Evolutionary conservation across 2,888 invertebrate species (phyloP), one percentile per base, ranked within the genome.

Genomic region (Hypolimnas misippus): DNA sequence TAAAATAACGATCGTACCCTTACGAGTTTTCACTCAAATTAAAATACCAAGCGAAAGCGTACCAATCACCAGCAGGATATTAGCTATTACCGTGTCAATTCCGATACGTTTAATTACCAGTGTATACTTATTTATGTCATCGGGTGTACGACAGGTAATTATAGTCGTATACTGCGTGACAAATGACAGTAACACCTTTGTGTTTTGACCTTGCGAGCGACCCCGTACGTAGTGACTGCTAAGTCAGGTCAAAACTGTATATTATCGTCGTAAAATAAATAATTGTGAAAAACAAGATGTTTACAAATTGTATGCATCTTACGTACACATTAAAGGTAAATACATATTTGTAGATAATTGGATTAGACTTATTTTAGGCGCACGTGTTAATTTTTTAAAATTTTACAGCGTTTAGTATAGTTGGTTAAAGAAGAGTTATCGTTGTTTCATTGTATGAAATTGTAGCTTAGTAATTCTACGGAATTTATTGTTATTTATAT

Each of bases 141-240:
- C 70, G 33, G 67, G 65, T 70, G 60, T 62, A 72, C 70, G 72
- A 73, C 78, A 77, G 74, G 73, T 75, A 80, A 81, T 81, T 78
- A 76, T 75, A 72, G 72, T 46, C 21, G 46, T 46, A 46, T 6
- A 46, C 57, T 52, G 56, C 67, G 71, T 72, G 71, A 72, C 71
- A 76, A 78, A 77, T 73, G 74, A 73, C 76, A 73, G 72, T 65
- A 65, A 72, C 75, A 79, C 76, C 76, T 78, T 78, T 74, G 75
- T 74, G 64, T 70, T 50, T 14, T 70, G 76, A 78, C 77, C 75
- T 76, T 76, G 71, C 67, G 60, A 62, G 67, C 67, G 75, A 76
- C 76, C 74, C 73, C 70, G 73, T 67, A 57, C 62, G 38, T 62
- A 61, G 61, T 42, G 62, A 57, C 63, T 57, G 51, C 65, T 66